phyloP scores from a whole-genome alignment of 1,140 invertebrate species.

The fruit fly (Drosophila melanogaster) region DNA sequence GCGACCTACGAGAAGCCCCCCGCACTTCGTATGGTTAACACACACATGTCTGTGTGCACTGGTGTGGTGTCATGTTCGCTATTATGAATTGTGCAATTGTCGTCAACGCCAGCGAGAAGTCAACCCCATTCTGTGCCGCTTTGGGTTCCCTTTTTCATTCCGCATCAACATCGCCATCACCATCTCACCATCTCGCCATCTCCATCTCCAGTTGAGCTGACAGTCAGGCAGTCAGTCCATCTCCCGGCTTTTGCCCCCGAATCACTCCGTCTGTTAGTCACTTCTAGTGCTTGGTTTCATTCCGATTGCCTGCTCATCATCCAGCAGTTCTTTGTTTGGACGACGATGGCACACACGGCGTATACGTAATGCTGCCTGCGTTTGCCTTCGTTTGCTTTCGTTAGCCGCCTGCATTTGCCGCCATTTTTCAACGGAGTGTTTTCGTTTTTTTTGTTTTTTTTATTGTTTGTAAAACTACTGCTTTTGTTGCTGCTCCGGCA shows the following conservation, averaged over 20 bases:
- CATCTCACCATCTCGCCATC: not conserved
- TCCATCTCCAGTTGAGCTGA: conserved; percentile 30
- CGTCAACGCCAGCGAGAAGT: conserved; percentile 67
- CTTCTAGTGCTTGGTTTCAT: conserved; percentile 60
- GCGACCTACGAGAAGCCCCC: conserved; percentile 31
- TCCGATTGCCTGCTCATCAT: conserved; percentile 56
- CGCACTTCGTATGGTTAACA: conserved; percentile 56
- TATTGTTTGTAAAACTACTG: conserved; percentile 9
- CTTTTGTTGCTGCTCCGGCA: conserved; percentile 42
- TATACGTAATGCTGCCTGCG: conserved; percentile 63
- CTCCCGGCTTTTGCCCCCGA: not conserved
- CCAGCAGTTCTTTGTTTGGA: conserved; percentile 71
- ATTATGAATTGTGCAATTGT: conserved; percentile 83
- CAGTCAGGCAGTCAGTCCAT: conserved; percentile 24
- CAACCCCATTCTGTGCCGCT: conserved; percentile 22
- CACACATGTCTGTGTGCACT: conserved; percentile 22
- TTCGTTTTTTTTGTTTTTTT: conserved; percentile 8
- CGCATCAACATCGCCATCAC: not conserved
- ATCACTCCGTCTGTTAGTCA: conserved; percentile 14
- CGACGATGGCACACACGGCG: conserved; percentile 51
- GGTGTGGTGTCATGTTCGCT: conserved; percentile 65
- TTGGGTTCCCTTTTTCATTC: conserved; percentile 13
- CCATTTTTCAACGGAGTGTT: conserved; percentile 65
- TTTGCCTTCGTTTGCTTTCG: conserved; percentile 49
- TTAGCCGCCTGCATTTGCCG: conserved; percentile 40